A percentile compares a stretch with the other conserved stretches of the same genome.
phyloP scores from a whole-genome alignment of 1,140 invertebrate species.

The Brachionus asplanchnoidis region DNA sequence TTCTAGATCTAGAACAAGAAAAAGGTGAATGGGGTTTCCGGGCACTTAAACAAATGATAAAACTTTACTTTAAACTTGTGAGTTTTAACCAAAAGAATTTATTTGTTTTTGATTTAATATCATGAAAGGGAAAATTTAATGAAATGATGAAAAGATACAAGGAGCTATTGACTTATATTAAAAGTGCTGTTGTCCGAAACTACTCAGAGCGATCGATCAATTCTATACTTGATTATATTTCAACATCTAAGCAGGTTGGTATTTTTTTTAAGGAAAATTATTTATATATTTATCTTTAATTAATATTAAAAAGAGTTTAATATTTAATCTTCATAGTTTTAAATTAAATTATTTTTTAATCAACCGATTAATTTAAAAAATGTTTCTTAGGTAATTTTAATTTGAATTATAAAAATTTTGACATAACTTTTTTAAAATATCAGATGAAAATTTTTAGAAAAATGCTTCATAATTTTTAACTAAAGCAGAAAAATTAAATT shows the following conservation, averaged over 20 bases:
- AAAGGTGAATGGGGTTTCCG: constrained; percentile 99
- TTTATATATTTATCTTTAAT: too few relatives aligned
- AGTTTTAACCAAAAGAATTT: constrained; percentile 58
- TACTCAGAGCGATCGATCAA: constrained; percentile 99
- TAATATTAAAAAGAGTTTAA: too few relatives aligned
- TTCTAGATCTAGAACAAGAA: constrained; percentile 60
- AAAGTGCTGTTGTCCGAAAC: constrained; percentile 88
- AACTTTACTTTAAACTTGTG: constrained; percentile 95
- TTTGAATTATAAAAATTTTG: too few relatives aligned
- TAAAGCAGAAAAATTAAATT: too few relatives aligned
- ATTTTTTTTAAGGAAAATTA: not conserved
- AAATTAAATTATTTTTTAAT: too few relatives aligned
- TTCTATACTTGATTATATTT: constrained; percentile 98
- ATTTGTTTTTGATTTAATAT: not conserved
- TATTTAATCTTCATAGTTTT: too few relatives aligned
- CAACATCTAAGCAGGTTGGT: constrained; percentile 66
- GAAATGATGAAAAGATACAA: constrained; percentile 38
- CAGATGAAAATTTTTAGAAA: too few relatives aligned
- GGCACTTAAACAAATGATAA: constrained; percentile 99
- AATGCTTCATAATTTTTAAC: too few relatives aligned
- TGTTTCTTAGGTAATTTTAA: too few relatives aligned
- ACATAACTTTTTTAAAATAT: too few relatives aligned
- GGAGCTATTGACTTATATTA: constrained; percentile 37
- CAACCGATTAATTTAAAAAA: too few relatives aligned
- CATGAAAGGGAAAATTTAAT: not conserved